phyloP scores from a whole-genome alignment of 2,113 vertebrate genomes.

The Cnemophilus loriae region DNA sequence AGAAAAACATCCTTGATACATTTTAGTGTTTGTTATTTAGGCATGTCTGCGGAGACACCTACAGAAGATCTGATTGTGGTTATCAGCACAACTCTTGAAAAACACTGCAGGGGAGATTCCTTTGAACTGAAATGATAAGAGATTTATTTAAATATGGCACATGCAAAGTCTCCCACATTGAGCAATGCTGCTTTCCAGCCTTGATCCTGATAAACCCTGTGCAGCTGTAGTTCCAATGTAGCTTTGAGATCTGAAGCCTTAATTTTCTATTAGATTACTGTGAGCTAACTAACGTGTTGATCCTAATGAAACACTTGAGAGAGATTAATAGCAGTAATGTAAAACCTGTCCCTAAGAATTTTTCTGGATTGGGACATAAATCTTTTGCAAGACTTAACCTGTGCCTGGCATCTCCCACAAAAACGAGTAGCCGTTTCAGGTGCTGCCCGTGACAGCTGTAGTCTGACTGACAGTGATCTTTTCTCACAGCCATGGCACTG shows the following conservation, averaged over 20 bases:
- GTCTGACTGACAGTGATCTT: background rate
- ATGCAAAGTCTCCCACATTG: background rate
- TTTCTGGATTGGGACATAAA: background rate
- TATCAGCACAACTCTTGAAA: background rate
- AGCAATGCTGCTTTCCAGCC: slow-evolving; percentile 14
- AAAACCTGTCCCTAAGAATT: background rate
- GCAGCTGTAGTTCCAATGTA: slow-evolving; percentile 14
- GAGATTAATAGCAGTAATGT: background rate
- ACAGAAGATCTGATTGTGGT: background rate
- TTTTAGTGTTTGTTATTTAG: background rate
- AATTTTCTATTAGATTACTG: slow-evolving; percentile 31
- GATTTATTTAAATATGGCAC: background rate
- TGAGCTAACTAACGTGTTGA: background rate
- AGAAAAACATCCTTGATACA: background rate
- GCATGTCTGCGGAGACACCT: background rate
- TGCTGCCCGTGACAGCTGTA: background rate
- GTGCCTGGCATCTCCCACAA: background rate
- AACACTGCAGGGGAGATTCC: background rate
- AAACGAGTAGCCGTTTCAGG: background rate
- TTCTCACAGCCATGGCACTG: background rate
- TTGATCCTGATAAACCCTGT: background rate
- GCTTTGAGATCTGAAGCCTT: slow-evolving; percentile 49
- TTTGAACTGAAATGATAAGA: background rate
- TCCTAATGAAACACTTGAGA: background rate
- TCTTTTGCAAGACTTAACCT: background rate